These are phyloP conservation scores for Oligia fasciuncula DNA, from an alignment of 2,888 invertebrate genomes.

Conservation along the genomic window DNA sequence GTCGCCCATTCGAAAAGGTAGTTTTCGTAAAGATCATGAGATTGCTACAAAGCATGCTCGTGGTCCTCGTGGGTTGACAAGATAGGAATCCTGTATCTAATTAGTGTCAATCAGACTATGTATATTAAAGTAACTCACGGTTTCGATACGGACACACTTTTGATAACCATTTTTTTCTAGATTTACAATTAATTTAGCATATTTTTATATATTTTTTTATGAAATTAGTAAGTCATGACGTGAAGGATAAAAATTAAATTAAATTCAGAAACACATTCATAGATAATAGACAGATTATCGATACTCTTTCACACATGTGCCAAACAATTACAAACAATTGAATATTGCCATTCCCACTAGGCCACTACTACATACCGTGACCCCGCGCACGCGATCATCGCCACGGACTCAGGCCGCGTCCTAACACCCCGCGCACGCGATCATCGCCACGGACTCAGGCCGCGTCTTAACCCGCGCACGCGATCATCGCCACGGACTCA, in stretches of 20 bases:
- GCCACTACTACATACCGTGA: neutral
- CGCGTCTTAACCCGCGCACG: no score
- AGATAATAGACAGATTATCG: conserved; percentile 13
- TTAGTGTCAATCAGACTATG: neutral
- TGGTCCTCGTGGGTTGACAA: neutral
- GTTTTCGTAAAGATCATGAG: no score
- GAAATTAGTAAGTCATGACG: conserved; percentile 13
- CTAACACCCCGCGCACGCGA: neutral
- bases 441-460: neutral
- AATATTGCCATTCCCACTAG: neutral
- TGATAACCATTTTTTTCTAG: conserved; percentile 66
- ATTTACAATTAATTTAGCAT: conserved; percentile 62
- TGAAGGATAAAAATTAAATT: conserved; percentile 32
- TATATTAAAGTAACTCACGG: conserved; percentile 60
- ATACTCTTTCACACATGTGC: neutral
- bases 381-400: neutral
- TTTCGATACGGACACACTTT: conserved; percentile 57
- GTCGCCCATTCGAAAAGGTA: no score
- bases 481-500: neutral
- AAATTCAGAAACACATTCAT: conserved; percentile 43
- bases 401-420: neutral
- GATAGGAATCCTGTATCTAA: neutral
- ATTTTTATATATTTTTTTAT: conserved; percentile 55
- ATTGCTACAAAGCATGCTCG: neutral
- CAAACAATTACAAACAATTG: conserved; percentile 8